Evolutionary conservation across 2,797 vertebrate genomes (phyloP), one percentile per base, ranked within the genome.

Genomic region (Eulemur rubriventer): DNA sequence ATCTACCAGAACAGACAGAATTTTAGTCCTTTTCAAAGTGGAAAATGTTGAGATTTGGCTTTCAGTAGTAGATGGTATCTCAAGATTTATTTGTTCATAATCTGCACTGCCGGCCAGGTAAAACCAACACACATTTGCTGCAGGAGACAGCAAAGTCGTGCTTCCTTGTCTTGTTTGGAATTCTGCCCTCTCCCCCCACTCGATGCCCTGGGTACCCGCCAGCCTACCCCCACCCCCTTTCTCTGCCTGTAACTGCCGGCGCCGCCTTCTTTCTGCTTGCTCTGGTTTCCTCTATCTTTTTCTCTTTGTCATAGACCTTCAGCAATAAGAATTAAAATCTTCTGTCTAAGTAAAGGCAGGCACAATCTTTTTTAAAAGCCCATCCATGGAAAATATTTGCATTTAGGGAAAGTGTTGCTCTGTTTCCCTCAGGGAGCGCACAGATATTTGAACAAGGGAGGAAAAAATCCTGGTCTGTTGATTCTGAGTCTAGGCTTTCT

Each of bases 231-330:
- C 6, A 1, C 8, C 46, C n/a, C 5, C 41, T 55, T 22, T 10
- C 6, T 35, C 30, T n/a, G 48, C 28, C 82, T 73, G 4, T 38
- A 41, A 61, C 52, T n/a, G 33, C 41, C 1, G 4, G 12, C 0
- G 43, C 2, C 5, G 7, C 28, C 55, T 73, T 59, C 78, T 91
- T 81, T 38, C 82, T 63, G 14, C 10, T 41, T 72, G n/a, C 69
- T 83, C 52, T n/a, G 63, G 13, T 79, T 61, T 35, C 46, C 43
- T 6, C 20, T 16, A 41, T 69, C 63, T 28, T 50, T 80, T 35
- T 81, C 72, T 73, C 70, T 65, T 38, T 69, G 81, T 57, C 41
- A 84, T 52, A 83, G 57, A 87, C 73, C 55, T 65, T 91, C 65
- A 81, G 46, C 6, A 78, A 9, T 61, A 50, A 82, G 65, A 91